phyloP scores from a whole-genome alignment of 2,113 vertebrate species.

The Neolamprologus sp. region DNA sequence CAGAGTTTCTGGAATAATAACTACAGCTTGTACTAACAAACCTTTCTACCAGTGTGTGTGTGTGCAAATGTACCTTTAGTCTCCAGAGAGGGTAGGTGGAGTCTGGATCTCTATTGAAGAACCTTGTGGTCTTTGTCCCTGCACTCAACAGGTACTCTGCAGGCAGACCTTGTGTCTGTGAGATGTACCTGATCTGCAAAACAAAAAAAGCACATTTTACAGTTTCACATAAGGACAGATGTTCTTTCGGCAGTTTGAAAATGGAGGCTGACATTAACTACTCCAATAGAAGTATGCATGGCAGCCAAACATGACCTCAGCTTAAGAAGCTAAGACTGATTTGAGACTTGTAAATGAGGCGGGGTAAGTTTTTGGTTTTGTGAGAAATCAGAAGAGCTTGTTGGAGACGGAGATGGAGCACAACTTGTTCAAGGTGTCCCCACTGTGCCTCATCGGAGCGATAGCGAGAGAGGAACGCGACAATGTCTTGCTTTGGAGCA shows the following conservation, averaged over 20 bases:
- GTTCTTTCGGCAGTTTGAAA: background rate
- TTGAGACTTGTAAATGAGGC: conserved; percentile 38
- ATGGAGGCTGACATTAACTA: background rate
- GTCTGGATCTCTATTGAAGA: conserved; percentile 98
- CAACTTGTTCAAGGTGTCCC: conserved; percentile 43
- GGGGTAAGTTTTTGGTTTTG: background rate
- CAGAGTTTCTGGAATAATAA: background rate
- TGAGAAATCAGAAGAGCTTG: conserved; percentile 23
- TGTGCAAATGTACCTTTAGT: conserved; percentile 80
- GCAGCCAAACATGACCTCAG: conserved; percentile 1
- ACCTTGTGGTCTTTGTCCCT: conserved; percentile 96
- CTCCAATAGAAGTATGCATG: background rate
- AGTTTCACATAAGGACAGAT: background rate
- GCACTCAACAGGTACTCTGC: conserved; percentile 97
- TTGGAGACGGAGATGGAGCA: conserved; percentile 39
- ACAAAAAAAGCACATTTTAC: background rate
- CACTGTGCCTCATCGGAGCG: conserved; percentile 32
- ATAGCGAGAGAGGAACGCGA: conserved; percentile 25
- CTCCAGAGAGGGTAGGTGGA: conserved; percentile 97
- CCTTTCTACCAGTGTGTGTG: background rate
- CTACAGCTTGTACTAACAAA: background rate
- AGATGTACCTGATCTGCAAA: conserved; percentile 97
- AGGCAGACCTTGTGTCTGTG: conserved; percentile 96
- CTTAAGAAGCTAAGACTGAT: conserved; percentile 2
- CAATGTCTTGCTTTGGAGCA: conserved; percentile 56